phyloP scores from a whole-genome alignment of 2,888 invertebrate species.

The Chymomyza procnemis region DNA sequence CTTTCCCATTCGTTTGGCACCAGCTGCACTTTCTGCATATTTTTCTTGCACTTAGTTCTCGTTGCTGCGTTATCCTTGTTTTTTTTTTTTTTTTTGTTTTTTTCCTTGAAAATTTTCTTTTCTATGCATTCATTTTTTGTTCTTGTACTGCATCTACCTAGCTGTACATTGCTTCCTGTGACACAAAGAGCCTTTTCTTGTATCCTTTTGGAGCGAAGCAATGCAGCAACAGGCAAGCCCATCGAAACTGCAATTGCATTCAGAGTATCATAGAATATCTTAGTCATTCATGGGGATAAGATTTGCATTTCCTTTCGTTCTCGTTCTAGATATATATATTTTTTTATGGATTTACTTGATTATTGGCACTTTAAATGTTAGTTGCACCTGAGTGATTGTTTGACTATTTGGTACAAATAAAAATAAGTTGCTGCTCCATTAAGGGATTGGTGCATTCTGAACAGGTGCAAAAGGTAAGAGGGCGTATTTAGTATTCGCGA shows the following conservation, averaged over 20 bases:
- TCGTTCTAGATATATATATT: too few species aligned
- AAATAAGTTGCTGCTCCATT: background rate
- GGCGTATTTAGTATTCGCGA: too few species aligned
- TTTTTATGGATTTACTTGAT: constrained; percentile 58
- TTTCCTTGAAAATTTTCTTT: background rate
- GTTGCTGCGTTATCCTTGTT: too few species aligned
- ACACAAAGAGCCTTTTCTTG: constrained; percentile 35
- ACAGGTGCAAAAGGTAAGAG: too few species aligned
- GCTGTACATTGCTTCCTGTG: constrained; percentile 25
- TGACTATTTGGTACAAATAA: background rate
- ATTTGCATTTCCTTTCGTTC: constrained; percentile 50
- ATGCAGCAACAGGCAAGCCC: constrained; percentile 1
- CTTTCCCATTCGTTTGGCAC: constrained; percentile 49
- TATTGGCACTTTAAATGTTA: constrained; percentile 61
- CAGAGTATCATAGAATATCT: constrained; percentile 11
- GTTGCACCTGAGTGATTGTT: constrained; percentile 22
- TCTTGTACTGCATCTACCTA: background rate
- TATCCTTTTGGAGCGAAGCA: background rate
- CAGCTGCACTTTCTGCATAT: constrained; percentile 45
- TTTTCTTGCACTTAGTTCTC: constrained; percentile 28
- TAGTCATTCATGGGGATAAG: constrained; percentile 63
- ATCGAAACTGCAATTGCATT: constrained; percentile 17
- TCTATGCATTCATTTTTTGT: too few species aligned
- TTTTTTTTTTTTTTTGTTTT: background rate
- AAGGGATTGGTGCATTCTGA: background rate